Conservation (phyloP, 2,797 vertebrate species). For the Alca torda region DNA sequence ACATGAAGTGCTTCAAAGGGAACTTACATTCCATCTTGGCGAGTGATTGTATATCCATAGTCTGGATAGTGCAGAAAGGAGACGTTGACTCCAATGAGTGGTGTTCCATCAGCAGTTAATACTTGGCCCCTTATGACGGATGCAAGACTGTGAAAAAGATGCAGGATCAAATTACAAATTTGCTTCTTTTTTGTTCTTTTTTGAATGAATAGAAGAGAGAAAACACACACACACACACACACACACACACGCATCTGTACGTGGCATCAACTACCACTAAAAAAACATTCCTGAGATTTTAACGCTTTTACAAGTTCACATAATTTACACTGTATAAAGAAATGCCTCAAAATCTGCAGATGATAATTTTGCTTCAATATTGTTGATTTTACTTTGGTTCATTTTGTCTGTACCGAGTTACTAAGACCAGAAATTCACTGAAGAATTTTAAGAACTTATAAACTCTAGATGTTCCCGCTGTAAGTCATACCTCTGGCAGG, state of each 20-base stretch:
- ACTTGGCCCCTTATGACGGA: conserved; percentile 97
- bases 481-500: conserved; percentile 60
- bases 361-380: conserved; percentile 45
- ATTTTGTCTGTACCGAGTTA: conserved; percentile 37
- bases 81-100: conserved; percentile 97
- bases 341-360: conserved; percentile 16
- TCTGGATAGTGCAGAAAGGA: conserved; percentile 93
- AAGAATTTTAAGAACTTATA: conserved; percentile 65
- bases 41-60: conserved; percentile 92
- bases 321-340: conserved; percentile 55
- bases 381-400: conserved; percentile 44
- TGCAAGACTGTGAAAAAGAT: conserved; percentile 83
- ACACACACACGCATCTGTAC: not conserved
- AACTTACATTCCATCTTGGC: conserved; percentile 97
- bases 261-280: conserved; percentile 6
- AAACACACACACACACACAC: not conserved
- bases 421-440: conserved; percentile 65
- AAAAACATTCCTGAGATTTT: conserved; percentile 36
- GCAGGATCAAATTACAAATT: conserved; percentile 42
- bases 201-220: not conserved
- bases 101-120: conserved; percentile 94
- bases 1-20: not conserved
- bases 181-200: conserved; percentile 9
- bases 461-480: conserved; percentile 17
- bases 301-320: conserved; percentile 25